Conservation (phyloP, 2,797 vertebrate species). For the Alectoris magna region DNA sequence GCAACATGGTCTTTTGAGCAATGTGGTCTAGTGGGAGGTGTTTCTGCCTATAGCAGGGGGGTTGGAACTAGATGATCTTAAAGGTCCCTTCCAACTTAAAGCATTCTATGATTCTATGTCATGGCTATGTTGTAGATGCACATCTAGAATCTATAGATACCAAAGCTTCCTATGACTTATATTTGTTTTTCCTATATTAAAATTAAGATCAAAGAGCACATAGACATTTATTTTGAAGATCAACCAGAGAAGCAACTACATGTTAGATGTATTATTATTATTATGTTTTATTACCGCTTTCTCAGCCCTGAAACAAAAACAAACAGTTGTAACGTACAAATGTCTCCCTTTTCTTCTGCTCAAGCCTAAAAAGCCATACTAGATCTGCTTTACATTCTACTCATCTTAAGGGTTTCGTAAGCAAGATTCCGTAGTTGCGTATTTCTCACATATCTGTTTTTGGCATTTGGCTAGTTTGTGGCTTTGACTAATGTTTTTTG, state of each 20-base stretch:
- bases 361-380: neutral
- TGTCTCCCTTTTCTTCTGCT: neutral
- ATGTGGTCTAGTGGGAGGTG: too few relatives aligned
- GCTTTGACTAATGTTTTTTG: neutral
- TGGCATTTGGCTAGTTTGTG: neutral
- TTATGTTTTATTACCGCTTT: neutral
- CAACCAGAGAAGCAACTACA: neutral
- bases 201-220: neutral
- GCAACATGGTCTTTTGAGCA: too few relatives aligned
- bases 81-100: too few relatives aligned
- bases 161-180: neutral
- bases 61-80: too few relatives aligned
- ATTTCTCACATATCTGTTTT: neutral
- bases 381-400: neutral
- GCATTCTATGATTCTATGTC: neutral
- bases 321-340: rapidly evolving
- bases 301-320: neutral
- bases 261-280: too few relatives aligned
- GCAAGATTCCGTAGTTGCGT: neutral
- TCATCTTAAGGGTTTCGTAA: neutral
- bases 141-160: neutral
- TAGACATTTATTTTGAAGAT: neutral
- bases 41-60: too few relatives aligned
- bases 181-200: neutral
- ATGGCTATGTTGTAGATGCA: rapidly evolving